Evolutionary conservation across 2,888 invertebrate species (phyloP).

Genomic region (Dione vanillae): DNA sequence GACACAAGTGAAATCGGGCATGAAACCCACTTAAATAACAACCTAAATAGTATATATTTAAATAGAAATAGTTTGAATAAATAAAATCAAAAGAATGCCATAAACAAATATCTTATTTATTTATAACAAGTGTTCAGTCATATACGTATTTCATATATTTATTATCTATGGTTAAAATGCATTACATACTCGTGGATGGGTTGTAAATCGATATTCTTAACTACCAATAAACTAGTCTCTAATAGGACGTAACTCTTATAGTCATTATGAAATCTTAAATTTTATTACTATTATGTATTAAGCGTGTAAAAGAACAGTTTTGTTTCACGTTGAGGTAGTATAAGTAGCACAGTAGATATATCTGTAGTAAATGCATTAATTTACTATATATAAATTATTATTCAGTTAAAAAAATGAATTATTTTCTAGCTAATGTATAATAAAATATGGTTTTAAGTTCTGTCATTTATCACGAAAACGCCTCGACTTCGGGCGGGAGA

Average conservation of each 20-base stretch:
- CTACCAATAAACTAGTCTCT: constrained; percentile 17
- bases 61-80: background rate
- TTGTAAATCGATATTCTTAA: constrained; percentile 12
- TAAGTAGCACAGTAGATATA: background rate
- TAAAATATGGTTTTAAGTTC: no score
- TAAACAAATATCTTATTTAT: background rate
- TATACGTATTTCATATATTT: background rate
- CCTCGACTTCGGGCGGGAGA: no score
- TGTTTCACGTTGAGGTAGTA: background rate
- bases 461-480: no score
- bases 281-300: constrained; percentile 1
- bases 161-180: constrained; percentile 12
- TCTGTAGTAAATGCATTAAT: background rate
- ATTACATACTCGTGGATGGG: background rate
- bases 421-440: no score
- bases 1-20: constrained; percentile 20
- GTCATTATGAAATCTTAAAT: constrained; percentile 9
- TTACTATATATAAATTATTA: no score
- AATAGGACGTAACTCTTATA: constrained; percentile 11
- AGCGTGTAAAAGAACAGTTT: background rate
- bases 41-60: constrained; percentile 6
- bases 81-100: background rate
- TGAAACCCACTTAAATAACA: constrained; percentile 20
- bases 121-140: background rate
- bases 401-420: no score